These are phyloP conservation scores for Hemicrepidius hirtus DNA, from an alignment of 2,888 invertebrate species.

Conservation along the genomic window DNA sequence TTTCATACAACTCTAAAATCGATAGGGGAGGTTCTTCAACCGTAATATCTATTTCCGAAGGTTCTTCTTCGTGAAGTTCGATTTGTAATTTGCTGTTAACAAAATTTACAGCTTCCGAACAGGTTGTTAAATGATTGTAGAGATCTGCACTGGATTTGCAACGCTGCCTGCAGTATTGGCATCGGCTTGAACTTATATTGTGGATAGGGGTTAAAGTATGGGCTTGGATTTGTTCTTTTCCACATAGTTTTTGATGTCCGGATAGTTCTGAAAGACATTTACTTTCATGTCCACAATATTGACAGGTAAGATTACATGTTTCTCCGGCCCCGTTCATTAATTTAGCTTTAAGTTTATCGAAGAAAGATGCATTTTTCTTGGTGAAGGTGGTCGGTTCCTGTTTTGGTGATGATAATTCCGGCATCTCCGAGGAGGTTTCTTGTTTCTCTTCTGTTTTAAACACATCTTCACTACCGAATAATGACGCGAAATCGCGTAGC, in stretches of 20 bases:
- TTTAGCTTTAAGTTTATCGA: conserved; percentile 87
- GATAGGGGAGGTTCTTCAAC: conserved; percentile 59
- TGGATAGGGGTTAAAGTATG: conserved; percentile 67
- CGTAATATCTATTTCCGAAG: conserved; percentile 47
- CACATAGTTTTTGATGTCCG: conserved; percentile 84
- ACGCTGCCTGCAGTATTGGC: conserved; percentile 89
- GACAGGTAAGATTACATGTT: conserved; percentile 80
- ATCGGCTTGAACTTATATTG: conserved; percentile 82
- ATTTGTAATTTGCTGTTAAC: conserved; percentile 61
- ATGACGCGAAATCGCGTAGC: conserved; percentile 76
- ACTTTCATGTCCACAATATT: conserved; percentile 83
- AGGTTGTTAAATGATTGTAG: conserved; percentile 83
- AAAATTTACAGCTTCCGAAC: conserved; percentile 75
- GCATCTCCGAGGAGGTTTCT: conserved; percentile 59
- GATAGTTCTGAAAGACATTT: conserved; percentile 88
- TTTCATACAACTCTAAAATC: conserved; percentile 54
- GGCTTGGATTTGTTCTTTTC: conserved; percentile 69
- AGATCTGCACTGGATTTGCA: conserved; percentile 90
- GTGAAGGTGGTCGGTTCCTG: conserved; percentile 67
- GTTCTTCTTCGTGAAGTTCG: conserved; percentile 16
- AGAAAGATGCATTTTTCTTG: conserved; percentile 86
- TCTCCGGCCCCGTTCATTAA: conserved; percentile 79
- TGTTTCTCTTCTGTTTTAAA: conserved; percentile 61
- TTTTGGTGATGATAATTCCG: conserved; percentile 65
- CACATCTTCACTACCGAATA: conserved; percentile 70